A percentile compares a stretch with the other conserved stretches of the same genome.
phyloP scores from a whole-genome alignment of 2,888 invertebrate genomes.

The Pyrrhia umbra region DNA sequence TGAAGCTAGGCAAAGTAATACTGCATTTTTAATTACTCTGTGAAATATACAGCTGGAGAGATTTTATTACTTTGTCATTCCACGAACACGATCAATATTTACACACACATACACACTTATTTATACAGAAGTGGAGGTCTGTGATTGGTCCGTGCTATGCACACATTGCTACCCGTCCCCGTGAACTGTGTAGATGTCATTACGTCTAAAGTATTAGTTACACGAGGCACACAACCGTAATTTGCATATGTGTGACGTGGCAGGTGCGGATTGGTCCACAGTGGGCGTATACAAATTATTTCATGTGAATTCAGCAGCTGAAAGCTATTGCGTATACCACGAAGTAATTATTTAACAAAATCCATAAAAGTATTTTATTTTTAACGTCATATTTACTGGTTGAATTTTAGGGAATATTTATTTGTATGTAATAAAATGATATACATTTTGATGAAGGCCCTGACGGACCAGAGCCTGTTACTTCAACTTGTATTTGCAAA shows the following conservation, averaged over 20 bases:
- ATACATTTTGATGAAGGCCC: no score
- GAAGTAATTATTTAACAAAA: neutral
- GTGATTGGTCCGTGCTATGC: neutral
- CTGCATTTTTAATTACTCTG: neutral
- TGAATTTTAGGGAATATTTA: neutral
- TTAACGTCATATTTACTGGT: neutral
- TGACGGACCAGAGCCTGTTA: no score
- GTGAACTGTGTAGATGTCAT: neutral
- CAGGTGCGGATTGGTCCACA: neutral
- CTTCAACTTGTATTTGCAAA: no score
- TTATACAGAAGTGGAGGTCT: neutral
- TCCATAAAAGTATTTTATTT: neutral
- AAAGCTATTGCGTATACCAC: neutral
- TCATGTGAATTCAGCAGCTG: neutral
- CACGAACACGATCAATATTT: conserved; percentile 7
- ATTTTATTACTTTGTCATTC: neutral
- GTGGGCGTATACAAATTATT: neutral
- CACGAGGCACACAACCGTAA: neutral
- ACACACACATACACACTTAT: neutral
- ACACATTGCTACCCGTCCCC: neutral
- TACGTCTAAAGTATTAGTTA: neutral
- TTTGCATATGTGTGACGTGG: neutral
- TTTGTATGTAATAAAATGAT: neutral
- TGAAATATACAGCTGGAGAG: neutral
- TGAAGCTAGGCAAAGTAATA: neutral